These are phyloP conservation scores for Tor tambroides DNA, from an alignment of 2,113 vertebrate species.

Conservation along the genomic window DNA sequence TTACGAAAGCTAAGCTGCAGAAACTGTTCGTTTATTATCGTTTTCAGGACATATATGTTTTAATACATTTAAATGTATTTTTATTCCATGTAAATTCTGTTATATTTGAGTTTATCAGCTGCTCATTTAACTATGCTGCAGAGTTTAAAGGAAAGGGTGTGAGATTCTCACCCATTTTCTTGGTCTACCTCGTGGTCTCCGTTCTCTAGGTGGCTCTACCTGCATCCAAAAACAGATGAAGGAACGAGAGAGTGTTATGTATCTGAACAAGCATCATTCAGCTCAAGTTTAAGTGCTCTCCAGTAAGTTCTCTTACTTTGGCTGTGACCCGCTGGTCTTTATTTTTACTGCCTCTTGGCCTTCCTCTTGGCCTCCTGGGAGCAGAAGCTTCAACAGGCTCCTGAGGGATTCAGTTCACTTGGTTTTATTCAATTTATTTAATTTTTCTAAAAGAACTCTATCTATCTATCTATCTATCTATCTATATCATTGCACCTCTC, in stretches of 20 bases:
- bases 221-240: slow-evolving; percentile 67
- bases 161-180: slow-evolving; percentile 96
- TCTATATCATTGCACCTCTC: not conserved
- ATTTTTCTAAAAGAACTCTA: not conserved
- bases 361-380: slow-evolving; percentile 79
- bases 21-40: not conserved
- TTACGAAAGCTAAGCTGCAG: not conserved
- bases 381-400: slow-evolving; percentile 76
- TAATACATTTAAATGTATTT: not conserved
- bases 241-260: not conserved
- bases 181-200: slow-evolving; percentile 94
- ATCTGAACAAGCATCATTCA: not conserved
- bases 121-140: not conserved
- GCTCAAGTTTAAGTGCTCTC: not conserved
- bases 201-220: slow-evolving; percentile 91
- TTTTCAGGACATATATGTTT: not conserved
- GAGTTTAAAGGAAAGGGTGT: not conserved
- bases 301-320: slow-evolving; percentile 66
- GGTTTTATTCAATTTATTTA: not conserved
- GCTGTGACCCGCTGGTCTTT: slow-evolving; percentile 72
- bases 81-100: not conserved
- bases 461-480: not conserved
- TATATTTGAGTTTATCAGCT: not conserved
- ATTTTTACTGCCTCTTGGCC: slow-evolving; percentile 82
- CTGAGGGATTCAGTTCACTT: slow-evolving; percentile 62